phyloP scores from a whole-genome alignment of 92 coral and sea anemone species.

The Ricordea florida region DNA sequence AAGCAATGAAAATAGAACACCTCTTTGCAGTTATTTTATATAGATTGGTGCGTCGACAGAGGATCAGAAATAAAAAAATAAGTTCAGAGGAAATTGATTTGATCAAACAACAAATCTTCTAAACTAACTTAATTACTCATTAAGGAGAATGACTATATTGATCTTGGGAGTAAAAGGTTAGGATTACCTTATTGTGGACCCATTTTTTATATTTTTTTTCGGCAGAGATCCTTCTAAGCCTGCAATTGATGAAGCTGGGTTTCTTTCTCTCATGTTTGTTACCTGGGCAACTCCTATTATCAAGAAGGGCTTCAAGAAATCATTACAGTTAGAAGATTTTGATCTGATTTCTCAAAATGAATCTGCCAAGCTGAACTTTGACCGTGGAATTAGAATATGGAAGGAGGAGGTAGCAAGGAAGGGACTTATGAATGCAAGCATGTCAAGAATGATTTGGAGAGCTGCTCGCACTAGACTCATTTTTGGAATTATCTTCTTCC shows the following conservation, averaged over 20 bases:
- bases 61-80: too few relatives aligned
- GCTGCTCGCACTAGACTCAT: conserved; percentile 65
- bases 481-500: conserved; percentile 63
- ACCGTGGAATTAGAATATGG: conserved; percentile 76
- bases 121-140: too few relatives aligned
- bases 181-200: too few relatives aligned
- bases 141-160: too few relatives aligned
- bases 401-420: conserved; percentile 66
- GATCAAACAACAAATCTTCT: too few relatives aligned
- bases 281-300: conserved; percentile 84
- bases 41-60: too few relatives aligned
- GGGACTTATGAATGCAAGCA: conserved; percentile 77
- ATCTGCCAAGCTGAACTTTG: conserved; percentile 69
- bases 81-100: too few relatives aligned
- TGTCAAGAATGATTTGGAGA: conserved; percentile 58
- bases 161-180: too few relatives aligned
- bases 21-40: too few relatives aligned
- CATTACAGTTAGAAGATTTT: conserved; percentile 78
- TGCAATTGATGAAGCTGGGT: conserved; percentile 89
- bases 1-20: too few relatives aligned
- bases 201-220: neutral
- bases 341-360: conserved; percentile 80
- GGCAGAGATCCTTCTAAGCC: conserved; percentile 72
- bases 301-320: conserved; percentile 80
- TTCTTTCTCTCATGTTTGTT: conserved; percentile 78